Percentiles rank a stretch among this genome's conserved stretches.
Evolutionary conservation across 1,140 invertebrate species (phyloP).

Genomic region (Drosophila lini): DNA sequence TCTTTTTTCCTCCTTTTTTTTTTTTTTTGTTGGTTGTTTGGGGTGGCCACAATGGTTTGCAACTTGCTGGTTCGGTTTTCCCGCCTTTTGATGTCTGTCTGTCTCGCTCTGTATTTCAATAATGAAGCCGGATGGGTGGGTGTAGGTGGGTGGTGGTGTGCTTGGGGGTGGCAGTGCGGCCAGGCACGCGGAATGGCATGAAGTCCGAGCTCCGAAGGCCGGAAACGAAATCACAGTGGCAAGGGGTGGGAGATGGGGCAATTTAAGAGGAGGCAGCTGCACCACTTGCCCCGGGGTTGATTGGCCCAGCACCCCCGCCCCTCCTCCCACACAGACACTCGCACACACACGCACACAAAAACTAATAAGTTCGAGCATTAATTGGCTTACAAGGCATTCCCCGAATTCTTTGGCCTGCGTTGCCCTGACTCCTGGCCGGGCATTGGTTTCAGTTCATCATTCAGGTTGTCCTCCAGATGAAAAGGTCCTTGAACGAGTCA

Average conservation of each 20-base stretch:
- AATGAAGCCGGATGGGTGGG: conserved; percentile 63
- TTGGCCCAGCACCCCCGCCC: not conserved
- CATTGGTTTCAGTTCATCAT: not conserved
- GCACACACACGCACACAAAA: conserved; percentile 40
- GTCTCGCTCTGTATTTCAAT: conserved; percentile 63
- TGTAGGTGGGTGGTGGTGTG: conserved; percentile 16
- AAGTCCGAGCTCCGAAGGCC: conserved; percentile 17
- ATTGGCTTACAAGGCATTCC: conserved; percentile 77
- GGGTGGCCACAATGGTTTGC: conserved; percentile 78
- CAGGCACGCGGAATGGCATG: conserved; percentile 70
- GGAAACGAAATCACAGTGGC: conserved; percentile 39
- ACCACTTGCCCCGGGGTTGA: conserved; percentile 46
- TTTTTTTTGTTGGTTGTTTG: conserved; percentile 37
- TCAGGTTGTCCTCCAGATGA: not conserved
- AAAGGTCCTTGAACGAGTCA: conserved; percentile 26
- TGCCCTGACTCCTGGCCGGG: conserved; percentile 26
- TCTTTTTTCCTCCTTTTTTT: not conserved
- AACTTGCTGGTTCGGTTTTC: conserved; percentile 57
- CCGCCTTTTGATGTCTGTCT: conserved; percentile 50
- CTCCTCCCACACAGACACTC: not conserved
- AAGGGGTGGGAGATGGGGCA: conserved; percentile 7
- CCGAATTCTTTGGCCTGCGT: conserved; percentile 41
- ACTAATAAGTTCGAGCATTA: conserved; percentile 80
- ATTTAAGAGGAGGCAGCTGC: conserved; percentile 41
- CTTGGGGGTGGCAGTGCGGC: conserved; percentile 19